These are phyloP conservation scores for Parazoanthus atlanticus DNA, from an alignment of 92 coral and sea anemone genomes.

Conservation along the genomic window DNA sequence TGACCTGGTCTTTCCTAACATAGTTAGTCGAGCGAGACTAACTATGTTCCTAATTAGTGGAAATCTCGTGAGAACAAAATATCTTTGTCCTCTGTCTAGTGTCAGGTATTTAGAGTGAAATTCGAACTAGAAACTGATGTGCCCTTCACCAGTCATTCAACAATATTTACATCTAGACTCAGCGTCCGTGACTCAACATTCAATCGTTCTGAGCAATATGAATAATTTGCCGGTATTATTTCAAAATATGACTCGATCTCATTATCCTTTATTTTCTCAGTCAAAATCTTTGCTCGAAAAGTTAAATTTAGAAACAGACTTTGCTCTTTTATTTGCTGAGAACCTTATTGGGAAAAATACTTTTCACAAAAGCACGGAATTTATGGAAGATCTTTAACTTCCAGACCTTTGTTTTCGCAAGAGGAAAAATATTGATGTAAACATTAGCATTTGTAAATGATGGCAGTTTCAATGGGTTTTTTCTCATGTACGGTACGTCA, in stretches of 20 bases:
- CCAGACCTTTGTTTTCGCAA: background rate
- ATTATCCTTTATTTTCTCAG: background rate
- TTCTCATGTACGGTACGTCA: background rate
- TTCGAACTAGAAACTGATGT: background rate
- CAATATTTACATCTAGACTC: conserved; percentile 34
- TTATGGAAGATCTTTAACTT: background rate
- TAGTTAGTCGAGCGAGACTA: no score
- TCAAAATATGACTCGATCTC: background rate
- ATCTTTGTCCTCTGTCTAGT: background rate
- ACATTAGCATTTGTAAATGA: background rate
- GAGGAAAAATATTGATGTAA: background rate
- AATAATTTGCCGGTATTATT: background rate
- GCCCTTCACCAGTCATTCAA: background rate
- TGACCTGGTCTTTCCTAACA: background rate
- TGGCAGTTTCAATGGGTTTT: background rate
- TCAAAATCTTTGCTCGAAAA: background rate
- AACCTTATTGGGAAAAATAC: background rate
- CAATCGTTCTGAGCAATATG: background rate
- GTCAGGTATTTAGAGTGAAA: background rate
- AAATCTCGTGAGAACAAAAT: conserved; percentile 7
- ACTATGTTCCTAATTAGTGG: no score
- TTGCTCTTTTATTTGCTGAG: background rate
- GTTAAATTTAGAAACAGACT: background rate
- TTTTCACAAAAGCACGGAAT: background rate
- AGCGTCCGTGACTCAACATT: conserved; percentile 17